phyloP scores from a whole-genome alignment of 53 echinoderm and acorn worm genomes.

The Henricia sp. region DNA sequence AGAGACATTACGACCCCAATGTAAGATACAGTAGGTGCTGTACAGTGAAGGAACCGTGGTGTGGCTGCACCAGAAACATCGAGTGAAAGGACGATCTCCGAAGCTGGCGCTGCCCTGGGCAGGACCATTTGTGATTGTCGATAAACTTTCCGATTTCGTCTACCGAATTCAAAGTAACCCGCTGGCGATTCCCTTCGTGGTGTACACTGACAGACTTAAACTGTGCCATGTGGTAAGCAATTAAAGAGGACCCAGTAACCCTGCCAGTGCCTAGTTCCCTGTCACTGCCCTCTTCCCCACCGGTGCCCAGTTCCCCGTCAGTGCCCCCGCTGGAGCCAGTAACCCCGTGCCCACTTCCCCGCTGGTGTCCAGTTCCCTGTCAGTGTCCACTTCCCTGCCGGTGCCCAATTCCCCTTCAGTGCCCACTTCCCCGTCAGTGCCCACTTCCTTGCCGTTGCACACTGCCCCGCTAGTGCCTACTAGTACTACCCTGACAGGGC shows the following conservation, averaged over 20 bases:
- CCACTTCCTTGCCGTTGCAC: not conserved
- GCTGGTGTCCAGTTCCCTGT: not conserved
- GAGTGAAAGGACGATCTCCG: slow-evolving; percentile 47
- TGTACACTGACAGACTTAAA: slow-evolving; percentile 55
- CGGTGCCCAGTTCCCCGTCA: not conserved
- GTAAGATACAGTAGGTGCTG: not conserved
- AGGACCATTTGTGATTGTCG: slow-evolving; percentile 34
- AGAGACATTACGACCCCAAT: slow-evolving; percentile 49
- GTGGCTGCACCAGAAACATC: slow-evolving; percentile 42
- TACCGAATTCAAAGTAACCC: slow-evolving; percentile 12
- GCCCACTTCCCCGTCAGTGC: not conserved
- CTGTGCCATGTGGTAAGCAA: slow-evolving; percentile 4
- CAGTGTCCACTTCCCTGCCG: not conserved
- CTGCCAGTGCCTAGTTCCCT: not conserved
- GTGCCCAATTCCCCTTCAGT: not conserved
- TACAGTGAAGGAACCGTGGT: slow-evolving; percentile 18
- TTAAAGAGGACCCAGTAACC: not conserved
- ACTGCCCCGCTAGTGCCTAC: not conserved
- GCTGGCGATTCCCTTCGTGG: slow-evolving; percentile 31
- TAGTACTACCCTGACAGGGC: not conserved
- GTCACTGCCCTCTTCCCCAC: not conserved
- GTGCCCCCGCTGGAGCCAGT: not conserved
- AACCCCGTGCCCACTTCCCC: not conserved
- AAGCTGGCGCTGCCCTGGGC: slow-evolving; percentile 44
- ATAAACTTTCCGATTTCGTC: not conserved